These are phyloP conservation scores for Halcyon leucocephala DNA, from an alignment of 2,797 vertebrate species.

Conservation along the genomic window DNA sequence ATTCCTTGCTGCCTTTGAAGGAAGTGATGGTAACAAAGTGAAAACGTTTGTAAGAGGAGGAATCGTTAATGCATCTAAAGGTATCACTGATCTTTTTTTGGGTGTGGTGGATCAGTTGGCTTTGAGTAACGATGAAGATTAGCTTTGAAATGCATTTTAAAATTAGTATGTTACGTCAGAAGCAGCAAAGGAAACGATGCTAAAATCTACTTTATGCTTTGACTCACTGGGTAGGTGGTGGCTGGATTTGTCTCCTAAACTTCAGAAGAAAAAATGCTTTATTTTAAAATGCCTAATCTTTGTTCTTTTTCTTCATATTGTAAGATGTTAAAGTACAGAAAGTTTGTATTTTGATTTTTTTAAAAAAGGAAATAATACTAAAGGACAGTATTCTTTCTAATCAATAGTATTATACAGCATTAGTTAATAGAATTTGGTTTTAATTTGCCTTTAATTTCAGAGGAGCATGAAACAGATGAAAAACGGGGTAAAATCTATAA, in stretches of 20 bases:
- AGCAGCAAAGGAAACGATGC: background rate
- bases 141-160: background rate
- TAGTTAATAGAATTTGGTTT: background rate
- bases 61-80: constrained; percentile 96
- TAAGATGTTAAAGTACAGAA: background rate
- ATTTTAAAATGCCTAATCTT: background rate
- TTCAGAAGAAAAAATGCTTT: background rate
- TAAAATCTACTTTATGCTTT: background rate
- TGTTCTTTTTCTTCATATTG: background rate
- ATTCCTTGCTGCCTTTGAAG: constrained; percentile 98
- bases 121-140: background rate
- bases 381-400: background rate
- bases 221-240: background rate
- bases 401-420: background rate
- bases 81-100: constrained; percentile 73
- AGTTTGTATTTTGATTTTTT: rapidly evolving
- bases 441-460: constrained; percentile 78
- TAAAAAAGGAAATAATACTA: background rate
- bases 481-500: constrained; percentile 98
- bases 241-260: background rate
- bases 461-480: constrained; percentile 91
- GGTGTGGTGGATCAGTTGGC: background rate
- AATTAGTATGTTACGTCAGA: background rate
- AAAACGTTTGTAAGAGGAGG: constrained; percentile 98
- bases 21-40: constrained; percentile 93